Percentiles rank a stretch among this genome's conserved stretches.
These are phyloP conservation scores for Semnopithecus entellus DNA, from an alignment of 2,113 vertebrate species.

Conservation along the genomic window DNA sequence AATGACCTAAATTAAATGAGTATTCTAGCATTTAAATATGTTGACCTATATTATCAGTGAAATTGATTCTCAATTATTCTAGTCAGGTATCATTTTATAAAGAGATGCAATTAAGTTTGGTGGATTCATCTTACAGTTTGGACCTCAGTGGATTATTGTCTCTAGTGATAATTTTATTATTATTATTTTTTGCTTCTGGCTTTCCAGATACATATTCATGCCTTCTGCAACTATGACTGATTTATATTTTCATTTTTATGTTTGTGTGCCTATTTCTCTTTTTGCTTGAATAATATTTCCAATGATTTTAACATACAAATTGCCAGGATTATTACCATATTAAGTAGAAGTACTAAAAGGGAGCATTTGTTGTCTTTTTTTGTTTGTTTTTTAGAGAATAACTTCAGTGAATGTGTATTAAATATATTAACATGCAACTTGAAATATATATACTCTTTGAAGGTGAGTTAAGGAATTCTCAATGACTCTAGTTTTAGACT, in stretches of 20 bases:
- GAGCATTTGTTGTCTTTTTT: not conserved
- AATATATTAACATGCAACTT: not conserved
- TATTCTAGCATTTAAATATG: conserved; percentile 33
- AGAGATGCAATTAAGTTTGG: conserved; percentile 43
- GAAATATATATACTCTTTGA: not conserved
- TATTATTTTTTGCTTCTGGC: not conserved
- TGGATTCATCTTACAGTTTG: not conserved
- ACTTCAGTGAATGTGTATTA: not conserved
- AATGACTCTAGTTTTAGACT: conserved; percentile 13
- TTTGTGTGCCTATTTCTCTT: not conserved
- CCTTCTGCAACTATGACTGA: not conserved
- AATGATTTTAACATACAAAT: not conserved
- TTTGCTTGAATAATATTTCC: not conserved
- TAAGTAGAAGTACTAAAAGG: not conserved
- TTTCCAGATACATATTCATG: not conserved
- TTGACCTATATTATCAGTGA: conserved; percentile 61
- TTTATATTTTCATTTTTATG: conserved; percentile 24
- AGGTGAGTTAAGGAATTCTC: not conserved
- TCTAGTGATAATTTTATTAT: not conserved
- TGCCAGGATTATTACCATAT: not conserved
- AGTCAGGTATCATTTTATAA: conserved; percentile 49
- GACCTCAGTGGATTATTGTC: not conserved
- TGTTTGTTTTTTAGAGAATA: not conserved
- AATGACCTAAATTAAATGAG: conserved; percentile 53
- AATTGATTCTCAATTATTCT: conserved; percentile 56